Conservation (phyloP, 2,888 invertebrate genomes). For the Lydus trimaculatus region DNA sequence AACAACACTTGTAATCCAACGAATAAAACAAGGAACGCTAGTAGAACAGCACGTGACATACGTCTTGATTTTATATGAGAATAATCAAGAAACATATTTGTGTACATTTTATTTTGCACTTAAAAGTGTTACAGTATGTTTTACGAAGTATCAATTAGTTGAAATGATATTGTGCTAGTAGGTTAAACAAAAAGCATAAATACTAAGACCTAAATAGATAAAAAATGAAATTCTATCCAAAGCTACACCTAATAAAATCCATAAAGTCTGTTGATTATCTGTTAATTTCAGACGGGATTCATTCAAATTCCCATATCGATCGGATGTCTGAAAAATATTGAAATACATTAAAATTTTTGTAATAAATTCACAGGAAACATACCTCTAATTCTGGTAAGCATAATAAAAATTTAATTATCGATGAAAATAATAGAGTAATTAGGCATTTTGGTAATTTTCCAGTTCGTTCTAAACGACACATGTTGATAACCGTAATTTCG, state of each 20-base stretch:
- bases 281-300: slow-evolving; percentile 35
- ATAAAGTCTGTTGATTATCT: slow-evolving; percentile 47
- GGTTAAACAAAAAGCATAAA: slow-evolving; percentile 33
- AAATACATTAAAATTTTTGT: neutral
- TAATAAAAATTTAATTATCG: slow-evolving; percentile 44
- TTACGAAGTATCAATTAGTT: too few species aligned
- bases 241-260: slow-evolving; percentile 51
- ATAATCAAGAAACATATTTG: too few species aligned
- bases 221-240: slow-evolving; percentile 53
- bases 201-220: slow-evolving; percentile 42
- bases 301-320: slow-evolving; percentile 49
- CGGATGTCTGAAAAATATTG: slow-evolving; percentile 43
- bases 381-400: slow-evolving; percentile 51
- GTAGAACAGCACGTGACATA: too few species aligned
- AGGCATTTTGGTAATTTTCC: slow-evolving; percentile 46
- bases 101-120: too few species aligned
- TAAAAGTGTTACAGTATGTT: too few species aligned
- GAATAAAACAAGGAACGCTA: too few species aligned
- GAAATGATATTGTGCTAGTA: neutral
- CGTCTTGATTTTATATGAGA: too few species aligned
- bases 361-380: slow-evolving; percentile 17
- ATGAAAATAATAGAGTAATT: slow-evolving; percentile 45
- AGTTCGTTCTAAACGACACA: slow-evolving; percentile 47
- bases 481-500: slow-evolving; percentile 52
- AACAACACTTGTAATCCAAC: too few species aligned